These are phyloP conservation scores for Dilophus febrilis DNA, from an alignment of 2,888 invertebrate species.

Conservation along the genomic window DNA sequence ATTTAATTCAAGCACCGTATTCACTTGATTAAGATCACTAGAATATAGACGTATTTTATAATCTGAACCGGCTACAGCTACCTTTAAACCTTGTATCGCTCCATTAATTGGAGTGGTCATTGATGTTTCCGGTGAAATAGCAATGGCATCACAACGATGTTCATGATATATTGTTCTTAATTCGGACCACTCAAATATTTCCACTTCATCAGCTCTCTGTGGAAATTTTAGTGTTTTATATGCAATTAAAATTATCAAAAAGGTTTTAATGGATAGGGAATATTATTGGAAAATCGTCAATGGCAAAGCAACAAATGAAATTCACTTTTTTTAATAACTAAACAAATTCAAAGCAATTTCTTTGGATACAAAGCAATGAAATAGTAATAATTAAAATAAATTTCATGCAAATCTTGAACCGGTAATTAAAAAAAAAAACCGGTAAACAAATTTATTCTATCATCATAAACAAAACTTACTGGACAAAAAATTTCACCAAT, in stretches of 20 bases:
- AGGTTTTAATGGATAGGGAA: no score
- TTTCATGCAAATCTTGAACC: no score
- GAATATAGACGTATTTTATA: constrained; percentile 37
- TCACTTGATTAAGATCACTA: constrained; percentile 38
- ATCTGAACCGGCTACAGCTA: constrained; percentile 36
- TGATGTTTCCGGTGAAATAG: constrained; percentile 46
- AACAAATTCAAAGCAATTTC: no score
- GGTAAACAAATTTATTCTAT: no score
- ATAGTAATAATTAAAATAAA: no score
- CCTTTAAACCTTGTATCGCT: constrained; percentile 31
- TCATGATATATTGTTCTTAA: constrained; percentile 39
- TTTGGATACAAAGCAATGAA: no score
- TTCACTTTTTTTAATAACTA: no score
- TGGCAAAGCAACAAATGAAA: no score
- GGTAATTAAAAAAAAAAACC: neutral
- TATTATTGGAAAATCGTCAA: no score
- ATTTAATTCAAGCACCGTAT: constrained; percentile 26
- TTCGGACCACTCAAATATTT: constrained; percentile 35
- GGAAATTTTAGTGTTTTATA: neutral
- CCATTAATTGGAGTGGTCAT: constrained; percentile 36
- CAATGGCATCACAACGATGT: constrained; percentile 35
- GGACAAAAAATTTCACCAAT: constrained; percentile 38
- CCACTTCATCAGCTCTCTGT: constrained; percentile 34
- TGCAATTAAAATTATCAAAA: constrained; percentile 14
- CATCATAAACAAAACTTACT: constrained; percentile 28